Percentiles rank a stretch among this genome's conserved stretches.
Evolutionary conservation across 2,888 invertebrate genomes (phyloP).

Genomic region (Brachyopa scutellaris): DNA sequence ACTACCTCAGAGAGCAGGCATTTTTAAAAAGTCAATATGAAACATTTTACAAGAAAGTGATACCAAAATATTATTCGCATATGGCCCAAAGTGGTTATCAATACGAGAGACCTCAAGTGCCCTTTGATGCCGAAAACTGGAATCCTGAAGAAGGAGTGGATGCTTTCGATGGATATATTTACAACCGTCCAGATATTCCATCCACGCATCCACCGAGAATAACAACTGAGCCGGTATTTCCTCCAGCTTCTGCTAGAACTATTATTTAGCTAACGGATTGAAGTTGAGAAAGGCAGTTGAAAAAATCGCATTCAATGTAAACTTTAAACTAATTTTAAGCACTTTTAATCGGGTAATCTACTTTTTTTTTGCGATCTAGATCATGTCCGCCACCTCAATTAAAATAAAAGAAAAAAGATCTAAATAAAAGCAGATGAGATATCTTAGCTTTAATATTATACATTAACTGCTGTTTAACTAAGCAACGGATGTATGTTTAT

Average conservation of each 20-base stretch:
- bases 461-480: too few species aligned
- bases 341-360: too few species aligned
- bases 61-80: slow-evolving; percentile 1
- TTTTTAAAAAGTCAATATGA: slow-evolving; percentile 51
- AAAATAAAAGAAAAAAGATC: too few species aligned
- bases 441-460: too few species aligned
- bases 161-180: slow-evolving; percentile 28
- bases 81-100: slow-evolving; percentile 4
- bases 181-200: slow-evolving; percentile 19
- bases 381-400: too few species aligned
- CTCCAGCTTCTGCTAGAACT: slow-evolving; percentile 39
- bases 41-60: not conserved
- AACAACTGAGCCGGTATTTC: slow-evolving; percentile 22
- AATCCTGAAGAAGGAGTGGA: not conserved
- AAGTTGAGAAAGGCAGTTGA: too few species aligned
- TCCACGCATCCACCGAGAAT: slow-evolving; percentile 31
- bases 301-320: too few species aligned
- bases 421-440: too few species aligned
- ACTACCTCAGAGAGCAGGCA: slow-evolving; percentile 21
- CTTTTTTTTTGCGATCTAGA: too few species aligned
- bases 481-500: too few species aligned
- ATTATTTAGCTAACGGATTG: too few species aligned
- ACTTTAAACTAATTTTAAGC: too few species aligned
- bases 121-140: not conserved
- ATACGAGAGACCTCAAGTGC: slow-evolving; percentile 12